Percentiles rank a stretch among this genome's conserved stretches.
Conservation (phyloP, 2,113 vertebrate species). For the Phrynosoma platyrhinos region DNA sequence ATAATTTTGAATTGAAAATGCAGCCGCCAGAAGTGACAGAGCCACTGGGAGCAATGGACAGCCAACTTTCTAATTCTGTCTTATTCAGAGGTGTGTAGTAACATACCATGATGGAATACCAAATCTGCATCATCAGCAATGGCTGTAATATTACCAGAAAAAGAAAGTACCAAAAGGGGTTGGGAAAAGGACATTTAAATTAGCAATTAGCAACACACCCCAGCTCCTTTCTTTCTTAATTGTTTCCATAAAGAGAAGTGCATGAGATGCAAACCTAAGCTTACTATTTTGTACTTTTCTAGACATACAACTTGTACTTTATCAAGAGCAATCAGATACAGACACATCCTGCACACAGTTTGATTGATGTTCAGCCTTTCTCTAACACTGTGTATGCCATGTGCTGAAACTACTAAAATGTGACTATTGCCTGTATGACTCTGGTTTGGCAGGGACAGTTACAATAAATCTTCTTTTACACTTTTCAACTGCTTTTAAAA, state of each 20-base stretch:
- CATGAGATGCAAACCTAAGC: neutral
- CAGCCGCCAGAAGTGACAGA: neutral
- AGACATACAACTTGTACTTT: neutral
- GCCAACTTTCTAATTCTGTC: conserved; percentile 6
- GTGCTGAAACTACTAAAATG: neutral
- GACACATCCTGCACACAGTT: neutral
- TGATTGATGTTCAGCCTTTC: neutral
- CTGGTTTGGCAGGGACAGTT: neutral
- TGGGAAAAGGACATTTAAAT: neutral
- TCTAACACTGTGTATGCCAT: neutral
- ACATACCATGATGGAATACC: neutral
- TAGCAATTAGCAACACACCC: neutral
- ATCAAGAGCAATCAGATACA: neutral
- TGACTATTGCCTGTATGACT: neutral
- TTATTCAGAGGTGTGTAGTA: conserved; percentile 7
- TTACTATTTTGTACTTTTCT: neutral
- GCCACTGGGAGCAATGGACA: neutral
- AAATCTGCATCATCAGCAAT: conserved; percentile 2
- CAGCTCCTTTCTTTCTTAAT: neutral
- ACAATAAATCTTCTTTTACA: too few relatives aligned
- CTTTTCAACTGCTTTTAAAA: neutral
- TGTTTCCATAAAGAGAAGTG: neutral
- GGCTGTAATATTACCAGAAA: neutral
- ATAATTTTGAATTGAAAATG: conserved; percentile 3
- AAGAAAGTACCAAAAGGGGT: neutral